A percentile compares a stretch with the other conserved stretches of the same genome.
phyloP scores from a whole-genome alignment of 2,113 vertebrate genomes.

The Lasiurus cinereus region DNA sequence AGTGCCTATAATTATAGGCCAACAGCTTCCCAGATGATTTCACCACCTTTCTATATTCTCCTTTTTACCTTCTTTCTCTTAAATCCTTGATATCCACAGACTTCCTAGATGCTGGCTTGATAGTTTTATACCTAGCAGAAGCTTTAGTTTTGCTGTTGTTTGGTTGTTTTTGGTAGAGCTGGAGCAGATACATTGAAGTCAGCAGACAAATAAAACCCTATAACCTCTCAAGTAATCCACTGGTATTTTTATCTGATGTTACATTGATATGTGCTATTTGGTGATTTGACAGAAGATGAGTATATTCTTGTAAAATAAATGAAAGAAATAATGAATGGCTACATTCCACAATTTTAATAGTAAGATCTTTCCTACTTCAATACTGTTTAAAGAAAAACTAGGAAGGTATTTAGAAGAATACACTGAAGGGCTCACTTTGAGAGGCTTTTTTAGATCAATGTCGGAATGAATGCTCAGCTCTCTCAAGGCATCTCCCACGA shows the following conservation, averaged over 20 bases:
- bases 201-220: not conserved
- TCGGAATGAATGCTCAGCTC: slow-evolving; percentile 98
- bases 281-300: slow-evolving; percentile 10
- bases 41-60: not conserved
- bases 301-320: slow-evolving; percentile 31
- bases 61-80: slow-evolving; percentile 13
- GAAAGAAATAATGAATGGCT: slow-evolving; percentile 30
- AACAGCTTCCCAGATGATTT: not conserved
- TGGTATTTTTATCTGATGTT: slow-evolving; percentile 11
- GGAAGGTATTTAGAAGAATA: not conserved
- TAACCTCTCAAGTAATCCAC: not conserved
- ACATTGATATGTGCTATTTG: not conserved
- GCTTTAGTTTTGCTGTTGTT: not conserved
- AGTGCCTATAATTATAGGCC: not conserved
- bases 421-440: slow-evolving; percentile 91
- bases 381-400: not conserved
- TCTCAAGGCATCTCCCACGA: slow-evolving; percentile 96
- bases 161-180: not conserved
- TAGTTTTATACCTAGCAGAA: not conserved
- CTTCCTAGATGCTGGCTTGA: not conserved
- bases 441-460: slow-evolving; percentile 97
- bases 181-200: not conserved
- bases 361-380: not conserved
- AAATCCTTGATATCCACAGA: slow-evolving; percentile 28
- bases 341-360: not conserved